Percentiles rank a stretch among this genome's conserved stretches.
These are phyloP conservation scores for Dendronephthya gigantea DNA, from an alignment of 64 coral and sea anemone species.

Conservation along the genomic window DNA sequence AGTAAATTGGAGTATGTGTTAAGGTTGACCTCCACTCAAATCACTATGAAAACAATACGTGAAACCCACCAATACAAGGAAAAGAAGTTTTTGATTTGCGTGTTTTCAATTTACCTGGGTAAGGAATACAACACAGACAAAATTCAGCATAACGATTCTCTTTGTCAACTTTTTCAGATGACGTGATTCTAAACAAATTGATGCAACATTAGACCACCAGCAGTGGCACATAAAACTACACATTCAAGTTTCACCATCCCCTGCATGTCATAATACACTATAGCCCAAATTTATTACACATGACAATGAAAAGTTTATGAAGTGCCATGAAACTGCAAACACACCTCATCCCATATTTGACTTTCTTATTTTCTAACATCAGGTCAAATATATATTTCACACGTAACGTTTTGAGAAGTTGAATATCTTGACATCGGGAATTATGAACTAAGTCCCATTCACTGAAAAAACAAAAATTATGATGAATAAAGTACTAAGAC, in stretches of 20 bases:
- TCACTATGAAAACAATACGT: no score
- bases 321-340: no score
- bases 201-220: no score
- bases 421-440: conserved; percentile 3
- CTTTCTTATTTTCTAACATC: conserved; percentile 15
- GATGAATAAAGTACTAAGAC: not conserved
- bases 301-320: no score
- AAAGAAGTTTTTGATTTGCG: not conserved
- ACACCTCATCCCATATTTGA: conserved; percentile 10
- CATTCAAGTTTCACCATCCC: no score
- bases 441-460: not conserved
- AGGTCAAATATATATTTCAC: conserved; percentile 11
- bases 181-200: conserved; percentile 58
- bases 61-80: no score
- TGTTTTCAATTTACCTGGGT: conserved; percentile 41
- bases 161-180: conserved; percentile 97
- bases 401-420: not conserved
- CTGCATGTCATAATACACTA: no score
- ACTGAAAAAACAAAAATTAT: not conserved
- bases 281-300: no score
- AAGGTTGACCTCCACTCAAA: no score
- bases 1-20: no score
- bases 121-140: conserved; percentile 74
- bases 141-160: conserved; percentile 87
- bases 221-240: no score